These are phyloP conservation scores for Lithophane ornitopus DNA, from an alignment of 2,888 invertebrate species.

Conservation along the genomic window DNA sequence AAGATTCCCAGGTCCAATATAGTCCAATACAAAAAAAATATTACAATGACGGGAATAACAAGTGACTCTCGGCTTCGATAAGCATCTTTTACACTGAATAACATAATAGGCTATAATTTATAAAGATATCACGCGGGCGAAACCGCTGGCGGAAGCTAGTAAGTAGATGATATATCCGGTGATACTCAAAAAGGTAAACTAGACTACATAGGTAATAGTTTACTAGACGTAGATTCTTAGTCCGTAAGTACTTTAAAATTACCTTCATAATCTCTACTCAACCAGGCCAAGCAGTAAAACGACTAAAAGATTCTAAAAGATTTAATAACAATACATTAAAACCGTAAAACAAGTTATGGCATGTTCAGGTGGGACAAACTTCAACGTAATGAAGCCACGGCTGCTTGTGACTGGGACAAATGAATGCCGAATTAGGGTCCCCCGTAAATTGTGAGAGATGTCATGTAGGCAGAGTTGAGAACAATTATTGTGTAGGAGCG, in stretches of 20 bases:
- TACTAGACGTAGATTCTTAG: not conserved
- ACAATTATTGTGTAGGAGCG: constrained; percentile 11
- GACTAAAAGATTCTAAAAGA: constrained; percentile 36
- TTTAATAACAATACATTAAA: constrained; percentile 64
- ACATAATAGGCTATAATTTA: too few species aligned
- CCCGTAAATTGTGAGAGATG: constrained; percentile 60
- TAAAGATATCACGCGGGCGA: too few species aligned
- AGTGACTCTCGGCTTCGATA: too few species aligned
- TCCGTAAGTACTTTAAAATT: constrained; percentile 18
- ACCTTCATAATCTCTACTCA: constrained; percentile 31
- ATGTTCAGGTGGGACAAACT: constrained; percentile 58
- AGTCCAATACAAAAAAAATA: too few species aligned
- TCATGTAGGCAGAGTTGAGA: constrained; percentile 33
- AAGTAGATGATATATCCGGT: not conserved
- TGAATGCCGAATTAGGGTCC: constrained; percentile 53
- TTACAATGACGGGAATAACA: too few species aligned
- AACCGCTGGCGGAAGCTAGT: not conserved
- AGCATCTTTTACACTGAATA: too few species aligned
- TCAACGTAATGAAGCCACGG: constrained; percentile 58
- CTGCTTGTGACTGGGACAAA: constrained; percentile 61
- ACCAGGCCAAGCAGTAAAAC: constrained; percentile 30
- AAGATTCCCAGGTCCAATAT: too few species aligned
- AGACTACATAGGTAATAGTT: not conserved
- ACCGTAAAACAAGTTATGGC: constrained; percentile 60
- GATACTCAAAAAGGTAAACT: not conserved